These are phyloP conservation scores for Drosophila ustulata DNA, from an alignment of 2,888 invertebrate species.

Conservation along the genomic window DNA sequence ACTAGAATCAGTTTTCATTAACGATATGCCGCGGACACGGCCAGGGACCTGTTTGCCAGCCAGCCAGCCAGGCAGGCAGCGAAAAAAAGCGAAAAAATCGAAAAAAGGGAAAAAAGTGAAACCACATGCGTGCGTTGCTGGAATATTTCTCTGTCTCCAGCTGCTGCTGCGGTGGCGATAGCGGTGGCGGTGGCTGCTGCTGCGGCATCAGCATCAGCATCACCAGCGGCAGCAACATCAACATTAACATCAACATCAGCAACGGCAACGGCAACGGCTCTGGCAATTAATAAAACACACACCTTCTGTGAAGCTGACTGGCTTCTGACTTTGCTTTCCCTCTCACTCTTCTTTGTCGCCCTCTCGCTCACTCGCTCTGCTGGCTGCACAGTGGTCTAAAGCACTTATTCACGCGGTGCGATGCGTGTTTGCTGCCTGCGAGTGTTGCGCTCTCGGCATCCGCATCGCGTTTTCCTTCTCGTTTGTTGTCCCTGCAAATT, in stretches of 20 bases:
- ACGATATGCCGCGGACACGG: slow-evolving; percentile 66
- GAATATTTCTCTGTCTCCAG: slow-evolving; percentile 64
- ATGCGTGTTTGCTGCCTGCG: slow-evolving; percentile 35
- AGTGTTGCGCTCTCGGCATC: slow-evolving; percentile 23
- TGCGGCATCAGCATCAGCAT: slow-evolving; percentile 54
- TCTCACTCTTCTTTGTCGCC: too few relatives aligned
- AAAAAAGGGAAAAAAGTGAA: slow-evolving; percentile 23
- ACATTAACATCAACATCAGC: slow-evolving; percentile 17
- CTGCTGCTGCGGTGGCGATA: slow-evolving; percentile 9
- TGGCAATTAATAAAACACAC: slow-evolving; percentile 79
- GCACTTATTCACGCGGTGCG: slow-evolving; percentile 69
- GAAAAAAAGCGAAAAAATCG: background rate
- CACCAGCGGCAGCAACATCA: slow-evolving; percentile 39
- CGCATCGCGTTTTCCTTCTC: background rate
- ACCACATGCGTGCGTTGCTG: slow-evolving; percentile 78
- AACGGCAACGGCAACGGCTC: slow-evolving; percentile 40
- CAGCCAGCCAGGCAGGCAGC: background rate
- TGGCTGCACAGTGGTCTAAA: slow-evolving; percentile 75
- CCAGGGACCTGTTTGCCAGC: slow-evolving; percentile 32
- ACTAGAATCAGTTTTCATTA: slow-evolving; percentile 82
- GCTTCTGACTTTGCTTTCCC: slow-evolving; percentile 3
- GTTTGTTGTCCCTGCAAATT: slow-evolving; percentile 59
- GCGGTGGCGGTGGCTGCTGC: slow-evolving; percentile 43
- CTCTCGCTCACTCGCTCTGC: slow-evolving; percentile 22
- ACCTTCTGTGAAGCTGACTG: slow-evolving; percentile 66